Evolutionary conservation across 2,888 invertebrate species (phyloP), one percentile per base, ranked within the genome.

Genomic region (Troides aeacus): DNA sequence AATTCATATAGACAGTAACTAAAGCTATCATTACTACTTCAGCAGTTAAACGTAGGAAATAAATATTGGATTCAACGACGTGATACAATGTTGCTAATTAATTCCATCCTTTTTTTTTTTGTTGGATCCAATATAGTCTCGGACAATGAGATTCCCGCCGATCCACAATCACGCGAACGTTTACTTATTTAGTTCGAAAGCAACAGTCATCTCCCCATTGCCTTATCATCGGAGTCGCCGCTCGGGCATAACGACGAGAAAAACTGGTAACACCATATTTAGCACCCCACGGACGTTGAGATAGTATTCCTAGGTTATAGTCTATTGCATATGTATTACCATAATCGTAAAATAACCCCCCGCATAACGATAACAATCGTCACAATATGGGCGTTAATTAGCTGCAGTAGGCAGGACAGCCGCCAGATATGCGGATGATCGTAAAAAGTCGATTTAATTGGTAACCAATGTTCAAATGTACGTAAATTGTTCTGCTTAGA

Each of bases 291-390:
- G 70, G 50, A 62, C 62, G 70, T 70, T 66, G 42, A 64, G 60
- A 70, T 66, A 70, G 63, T 30, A 66, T 66, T 70, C 66, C 70
- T 70, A 70, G 70, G 70, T 70, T 66, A 36, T 66, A 70, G 63
- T 66, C 70, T 70, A 64, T 70, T 66, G 70, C 46, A 56, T 66
- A 60, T 60, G 39, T 42, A 64, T 66, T 66, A 62, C 66, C 66
- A 70, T 70, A 70, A 66, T 66, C 70, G 66, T 70, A 70, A 70
- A 70, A 60, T 66, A 60, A 56, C 66, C 66, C 63, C 15, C 12
- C 23, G 18, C 59, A 21, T 70, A 56, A 66, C 59, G 59, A 42
- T 63, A 70, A 70, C 66, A 70, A 70, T 66, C 59, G 66, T 63
- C 59, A 42, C 66, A 56, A 60, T 62, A 56, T 39, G 57, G 58